These are phyloP conservation scores for Diloba caeruleocephala DNA, from an alignment of 2,888 invertebrate species.

Conservation along the genomic window DNA sequence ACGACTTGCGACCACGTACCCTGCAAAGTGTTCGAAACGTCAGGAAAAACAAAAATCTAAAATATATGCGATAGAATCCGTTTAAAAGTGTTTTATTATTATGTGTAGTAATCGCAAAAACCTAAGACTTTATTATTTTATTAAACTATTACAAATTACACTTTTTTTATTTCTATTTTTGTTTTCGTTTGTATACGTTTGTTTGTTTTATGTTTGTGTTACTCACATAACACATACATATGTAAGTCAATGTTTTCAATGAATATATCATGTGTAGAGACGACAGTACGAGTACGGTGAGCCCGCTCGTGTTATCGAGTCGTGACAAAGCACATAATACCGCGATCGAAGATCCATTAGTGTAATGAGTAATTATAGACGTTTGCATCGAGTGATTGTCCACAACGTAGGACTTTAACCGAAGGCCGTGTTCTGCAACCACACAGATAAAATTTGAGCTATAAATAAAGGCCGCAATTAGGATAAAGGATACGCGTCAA, in stretches of 20 bases:
- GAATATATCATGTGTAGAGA: slow-evolving; percentile 29
- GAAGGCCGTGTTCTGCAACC: slow-evolving; percentile 79
- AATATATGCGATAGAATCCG: no score
- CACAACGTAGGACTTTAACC: slow-evolving; percentile 62
- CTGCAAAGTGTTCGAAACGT: no score
- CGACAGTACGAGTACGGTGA: slow-evolving; percentile 6
- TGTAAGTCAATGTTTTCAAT: slow-evolving; percentile 23
- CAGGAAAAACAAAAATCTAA: no score
- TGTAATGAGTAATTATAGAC: slow-evolving; percentile 80
- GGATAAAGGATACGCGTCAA: slow-evolving; percentile 53
- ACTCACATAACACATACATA: slow-evolving; percentile 4
- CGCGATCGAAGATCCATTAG: slow-evolving; percentile 76
- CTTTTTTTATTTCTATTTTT: no score
- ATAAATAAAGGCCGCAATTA: slow-evolving; percentile 53
- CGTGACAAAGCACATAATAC: slow-evolving; percentile 76
- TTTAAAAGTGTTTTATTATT: no score
- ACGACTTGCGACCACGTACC: no score
- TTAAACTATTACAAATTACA: no score
- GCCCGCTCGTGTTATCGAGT: slow-evolving; percentile 58
- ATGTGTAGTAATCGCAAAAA: no score
- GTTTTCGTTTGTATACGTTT: no score
- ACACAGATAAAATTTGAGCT: slow-evolving; percentile 53
- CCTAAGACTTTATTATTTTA: no score
- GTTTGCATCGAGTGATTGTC: slow-evolving; percentile 62
- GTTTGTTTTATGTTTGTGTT: no score